Conservation (phyloP, 1,140 invertebrate species). For the Drosophila mojavensis region DNA sequence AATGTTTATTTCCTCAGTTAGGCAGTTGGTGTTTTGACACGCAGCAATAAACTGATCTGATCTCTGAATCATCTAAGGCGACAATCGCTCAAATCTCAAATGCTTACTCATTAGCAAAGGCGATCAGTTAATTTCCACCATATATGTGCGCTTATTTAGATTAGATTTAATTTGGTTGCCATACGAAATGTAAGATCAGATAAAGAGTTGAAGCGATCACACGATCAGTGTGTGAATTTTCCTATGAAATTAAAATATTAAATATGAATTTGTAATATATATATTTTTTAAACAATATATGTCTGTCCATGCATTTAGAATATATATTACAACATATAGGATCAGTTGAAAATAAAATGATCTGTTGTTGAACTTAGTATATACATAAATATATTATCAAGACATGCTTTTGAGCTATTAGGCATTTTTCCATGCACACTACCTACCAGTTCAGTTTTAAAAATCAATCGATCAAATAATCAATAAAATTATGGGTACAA, state of each 20-base stretch:
- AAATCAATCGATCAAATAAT: too few relatives aligned
- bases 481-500: too few relatives aligned
- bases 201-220: conserved; percentile 10
- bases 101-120: conserved; percentile 32
- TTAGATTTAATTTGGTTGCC: conserved; percentile 25
- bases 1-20: conserved; percentile 32
- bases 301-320: too few relatives aligned
- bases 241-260: background rate
- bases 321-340: too few relatives aligned
- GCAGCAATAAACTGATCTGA: conserved; percentile 23
- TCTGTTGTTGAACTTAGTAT: too few relatives aligned
- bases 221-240: background rate
- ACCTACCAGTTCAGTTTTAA: too few relatives aligned
- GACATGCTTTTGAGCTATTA: too few relatives aligned
- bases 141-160: conserved; percentile 25
- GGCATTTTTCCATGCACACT: too few relatives aligned
- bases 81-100: conserved; percentile 20
- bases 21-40: background rate
- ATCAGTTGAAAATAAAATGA: too few relatives aligned
- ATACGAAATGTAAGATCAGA: conserved; percentile 13
- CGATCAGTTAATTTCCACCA: background rate
- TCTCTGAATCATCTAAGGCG: conserved; percentile 25
- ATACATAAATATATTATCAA: too few relatives aligned
- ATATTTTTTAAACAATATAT: too few relatives aligned
- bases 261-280: background rate